Evolutionary conservation across 2,113 vertebrate species (phyloP), one percentile per base, ranked within the genome.

Genomic region (Tretioscincus oriximinensis): DNA sequence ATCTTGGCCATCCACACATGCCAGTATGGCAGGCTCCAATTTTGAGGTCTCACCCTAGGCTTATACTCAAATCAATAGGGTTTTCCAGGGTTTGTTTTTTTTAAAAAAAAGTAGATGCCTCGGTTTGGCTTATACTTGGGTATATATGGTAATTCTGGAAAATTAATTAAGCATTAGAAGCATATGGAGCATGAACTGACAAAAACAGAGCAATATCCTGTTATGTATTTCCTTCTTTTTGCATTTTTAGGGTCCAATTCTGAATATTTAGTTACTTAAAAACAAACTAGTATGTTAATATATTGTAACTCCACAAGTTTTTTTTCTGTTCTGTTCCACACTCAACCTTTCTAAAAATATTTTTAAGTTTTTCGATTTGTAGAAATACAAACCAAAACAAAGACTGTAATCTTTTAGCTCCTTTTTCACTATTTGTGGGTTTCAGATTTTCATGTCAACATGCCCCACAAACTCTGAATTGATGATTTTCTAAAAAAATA

Each of bases 401-500:
- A 70, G 54, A 14, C 67, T 26, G 61, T 61, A 20, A 22, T 6
- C 69, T 73, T 6, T 31, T 41, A 63, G n/a, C 31, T 28, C 31
- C 60, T 76, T 76, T 16, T 76, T 16, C 54, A 79, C 26, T 58
- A 51, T 58, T 63, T 14, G 54, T 18, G 54, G 54, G 18, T 58
- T 18, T 58, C 54, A 58, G 5, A 58, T 58, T 58, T 58, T 18
- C 54, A 58, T 58, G 14, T 58, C 18, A 58, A 58, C 54, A 16
- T 58, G 22, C 61, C 22, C 54, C 18, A 58, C 18, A 14, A 58
- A 58, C 54, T 14, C 10, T 58, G 54, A 22, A 70, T 14, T 11
- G 49, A 51, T 9, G 12, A 51, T 51, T 51, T 0, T 0, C 2
- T 51, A 64, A 11, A 8, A 78, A 22, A 58, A 4, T 26, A 2